A percentile compares a stretch with the other conserved stretches of the same genome.
These are phyloP conservation scores for Propithecus coquereli DNA, from an alignment of 2,113 vertebrate genomes.

Conservation along the genomic window DNA sequence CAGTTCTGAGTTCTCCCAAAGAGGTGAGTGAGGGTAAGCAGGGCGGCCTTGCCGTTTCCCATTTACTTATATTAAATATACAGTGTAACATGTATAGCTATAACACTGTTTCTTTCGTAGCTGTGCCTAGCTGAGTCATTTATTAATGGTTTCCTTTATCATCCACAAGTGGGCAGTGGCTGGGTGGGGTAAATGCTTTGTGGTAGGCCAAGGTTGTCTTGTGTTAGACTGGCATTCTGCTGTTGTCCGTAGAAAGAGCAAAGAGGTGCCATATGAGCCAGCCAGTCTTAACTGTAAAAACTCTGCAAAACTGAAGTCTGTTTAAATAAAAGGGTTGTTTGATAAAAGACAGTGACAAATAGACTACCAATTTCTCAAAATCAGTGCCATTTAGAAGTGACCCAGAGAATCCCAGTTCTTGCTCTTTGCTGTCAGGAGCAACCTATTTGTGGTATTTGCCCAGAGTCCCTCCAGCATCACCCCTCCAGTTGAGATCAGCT, in stretches of 20 bases:
- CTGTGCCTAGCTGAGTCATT: background rate
- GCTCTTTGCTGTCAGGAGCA: background rate
- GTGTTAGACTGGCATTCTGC: background rate
- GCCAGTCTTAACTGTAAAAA: background rate
- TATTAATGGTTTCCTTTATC: background rate
- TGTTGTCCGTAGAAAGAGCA: background rate
- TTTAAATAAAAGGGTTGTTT: background rate
- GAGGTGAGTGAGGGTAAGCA: slow-evolving; percentile 86
- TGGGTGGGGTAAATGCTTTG: background rate
- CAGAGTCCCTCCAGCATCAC: slow-evolving; percentile 96
- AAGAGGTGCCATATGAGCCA: background rate
- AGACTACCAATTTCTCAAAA: background rate
- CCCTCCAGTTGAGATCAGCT: slow-evolving; percentile 96
- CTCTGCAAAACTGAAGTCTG: background rate
- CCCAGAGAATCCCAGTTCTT: background rate
- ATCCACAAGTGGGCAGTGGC: background rate
- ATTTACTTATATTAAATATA: background rate
- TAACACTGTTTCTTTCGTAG: background rate
- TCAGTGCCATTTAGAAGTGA: background rate
- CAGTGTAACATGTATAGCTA: background rate
- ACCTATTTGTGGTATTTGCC: slow-evolving; percentile 47
- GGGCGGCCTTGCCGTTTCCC: background rate
- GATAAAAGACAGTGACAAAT: background rate
- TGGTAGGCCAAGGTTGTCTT: background rate
- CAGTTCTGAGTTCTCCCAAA: slow-evolving; percentile 92